Conservation (phyloP, 2,113 vertebrate species). For the Eurystomus gularis region DNA sequence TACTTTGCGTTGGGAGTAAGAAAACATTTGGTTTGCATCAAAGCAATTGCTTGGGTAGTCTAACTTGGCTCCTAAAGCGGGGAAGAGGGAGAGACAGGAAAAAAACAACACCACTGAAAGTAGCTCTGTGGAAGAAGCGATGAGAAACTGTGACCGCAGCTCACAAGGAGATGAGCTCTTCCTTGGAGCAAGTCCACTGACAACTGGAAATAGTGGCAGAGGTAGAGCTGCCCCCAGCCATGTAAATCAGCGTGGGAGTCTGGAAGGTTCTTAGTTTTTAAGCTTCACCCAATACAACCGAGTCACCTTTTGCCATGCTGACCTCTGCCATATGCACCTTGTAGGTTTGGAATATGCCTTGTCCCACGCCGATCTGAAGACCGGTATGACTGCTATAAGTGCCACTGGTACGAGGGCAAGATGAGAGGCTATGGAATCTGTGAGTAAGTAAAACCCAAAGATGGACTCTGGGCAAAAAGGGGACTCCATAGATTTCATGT, state of each 20-base stretch:
- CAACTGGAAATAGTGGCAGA: neutral
- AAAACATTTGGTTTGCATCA: neutral
- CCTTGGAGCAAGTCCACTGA: rapidly evolving
- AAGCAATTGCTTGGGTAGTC: neutral
- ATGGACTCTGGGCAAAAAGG: rapidly evolving
- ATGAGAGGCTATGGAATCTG: slow-evolving; percentile 81
- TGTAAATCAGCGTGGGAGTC: neutral
- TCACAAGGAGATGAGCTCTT: neutral
- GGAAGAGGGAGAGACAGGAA: neutral
- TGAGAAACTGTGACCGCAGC: neutral
- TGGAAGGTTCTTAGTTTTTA: neutral
- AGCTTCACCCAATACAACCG: neutral
- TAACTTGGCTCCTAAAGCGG: neutral
- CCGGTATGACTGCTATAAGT: slow-evolving; percentile 80
- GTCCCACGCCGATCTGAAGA: slow-evolving; percentile 66
- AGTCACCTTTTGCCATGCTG: rapidly evolving
- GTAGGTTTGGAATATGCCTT: slow-evolving; percentile 79
- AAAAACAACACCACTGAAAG: rapidly evolving
- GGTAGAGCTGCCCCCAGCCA: neutral
- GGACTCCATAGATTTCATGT: rapidly evolving
- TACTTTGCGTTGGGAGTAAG: neutral
- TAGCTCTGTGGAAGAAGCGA: neutral
- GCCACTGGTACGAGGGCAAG: slow-evolving; percentile 77
- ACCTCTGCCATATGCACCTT: neutral
- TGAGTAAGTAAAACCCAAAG: slow-evolving; percentile 74